Evolutionary conservation across 2,797 vertebrate genomes (phyloP).

Genomic region (Chiloscyllium punctatum): DNA sequence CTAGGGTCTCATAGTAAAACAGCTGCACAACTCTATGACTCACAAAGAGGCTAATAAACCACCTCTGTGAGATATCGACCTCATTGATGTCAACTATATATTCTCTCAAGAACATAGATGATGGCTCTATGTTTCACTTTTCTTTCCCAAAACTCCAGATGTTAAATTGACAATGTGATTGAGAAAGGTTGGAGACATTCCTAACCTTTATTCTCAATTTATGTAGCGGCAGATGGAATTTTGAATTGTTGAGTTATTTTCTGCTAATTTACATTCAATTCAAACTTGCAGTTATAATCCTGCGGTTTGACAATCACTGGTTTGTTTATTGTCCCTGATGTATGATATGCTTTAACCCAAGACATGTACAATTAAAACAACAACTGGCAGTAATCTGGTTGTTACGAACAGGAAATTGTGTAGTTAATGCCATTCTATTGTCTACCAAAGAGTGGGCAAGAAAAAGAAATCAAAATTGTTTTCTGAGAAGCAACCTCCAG

Average conservation of each 20-base stretch:
- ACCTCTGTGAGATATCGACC: not conserved
- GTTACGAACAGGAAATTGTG: not conserved
- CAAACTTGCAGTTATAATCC: not conserved
- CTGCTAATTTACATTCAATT: not conserved
- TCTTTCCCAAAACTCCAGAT: not conserved
- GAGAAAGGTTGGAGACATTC: not conserved
- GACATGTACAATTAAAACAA: not conserved
- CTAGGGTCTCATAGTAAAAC: not conserved
- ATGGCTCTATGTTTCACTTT: not conserved
- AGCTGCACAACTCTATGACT: not conserved
- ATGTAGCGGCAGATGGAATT: not conserved
- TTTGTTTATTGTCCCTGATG: not conserved
- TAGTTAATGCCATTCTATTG: not conserved
- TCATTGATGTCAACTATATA: not conserved
- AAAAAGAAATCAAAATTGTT: not conserved
- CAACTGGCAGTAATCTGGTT: not conserved
- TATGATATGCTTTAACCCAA: no score
- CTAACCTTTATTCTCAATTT: not conserved
- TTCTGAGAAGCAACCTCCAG: not conserved
- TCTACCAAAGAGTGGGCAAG: not conserved
- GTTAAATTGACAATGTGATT: not conserved
- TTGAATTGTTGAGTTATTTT: not conserved
- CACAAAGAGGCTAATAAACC: not conserved
- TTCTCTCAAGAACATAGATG: not conserved
- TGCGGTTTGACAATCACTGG: not conserved